These are phyloP conservation scores for Ellobius talpinus DNA, from an alignment of 2,113 vertebrate genomes.

Conservation along the genomic window DNA sequence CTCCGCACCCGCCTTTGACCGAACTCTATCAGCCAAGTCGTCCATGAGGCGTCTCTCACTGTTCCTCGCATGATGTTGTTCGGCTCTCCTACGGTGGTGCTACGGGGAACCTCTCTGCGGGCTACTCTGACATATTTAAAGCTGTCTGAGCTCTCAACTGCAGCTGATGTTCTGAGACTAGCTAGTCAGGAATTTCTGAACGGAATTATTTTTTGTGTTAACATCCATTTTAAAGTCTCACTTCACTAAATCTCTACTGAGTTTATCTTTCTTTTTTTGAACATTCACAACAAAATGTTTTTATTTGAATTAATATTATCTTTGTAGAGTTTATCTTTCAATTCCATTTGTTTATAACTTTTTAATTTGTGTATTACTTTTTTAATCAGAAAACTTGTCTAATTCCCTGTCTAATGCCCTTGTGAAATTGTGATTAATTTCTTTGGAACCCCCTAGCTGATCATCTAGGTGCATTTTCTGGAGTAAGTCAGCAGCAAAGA, in stretches of 20 bases:
- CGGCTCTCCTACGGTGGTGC: not conserved
- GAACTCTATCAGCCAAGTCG: not conserved
- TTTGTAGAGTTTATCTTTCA: constrained; percentile 60
- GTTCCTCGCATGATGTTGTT: not conserved
- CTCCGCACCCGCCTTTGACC: not conserved
- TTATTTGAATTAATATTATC: no score
- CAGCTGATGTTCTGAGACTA: constrained; percentile 28
- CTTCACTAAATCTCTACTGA: constrained; percentile 45
- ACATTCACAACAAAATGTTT: no score
- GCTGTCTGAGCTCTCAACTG: not conserved
- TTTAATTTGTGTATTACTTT: constrained; percentile 58
- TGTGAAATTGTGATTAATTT: constrained; percentile 67
- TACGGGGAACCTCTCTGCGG: not conserved
- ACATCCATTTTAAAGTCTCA: constrained; percentile 57
- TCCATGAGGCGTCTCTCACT: not conserved
- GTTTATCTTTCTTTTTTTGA: not conserved
- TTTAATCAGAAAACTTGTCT: constrained; percentile 60
- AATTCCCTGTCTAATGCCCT: not conserved
- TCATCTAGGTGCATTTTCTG: constrained; percentile 20
- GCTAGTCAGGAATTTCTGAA: constrained; percentile 55
- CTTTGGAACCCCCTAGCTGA: constrained; percentile 32
- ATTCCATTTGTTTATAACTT: constrained; percentile 50
- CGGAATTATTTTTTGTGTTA: constrained; percentile 60
- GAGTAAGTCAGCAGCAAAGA: not conserved
- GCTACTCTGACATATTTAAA: not conserved